A percentile compares a stretch with the other conserved stretches of the same genome.
Evolutionary conservation across 2,888 invertebrate species (phyloP).

Genomic region (Salticus scenicus): DNA sequence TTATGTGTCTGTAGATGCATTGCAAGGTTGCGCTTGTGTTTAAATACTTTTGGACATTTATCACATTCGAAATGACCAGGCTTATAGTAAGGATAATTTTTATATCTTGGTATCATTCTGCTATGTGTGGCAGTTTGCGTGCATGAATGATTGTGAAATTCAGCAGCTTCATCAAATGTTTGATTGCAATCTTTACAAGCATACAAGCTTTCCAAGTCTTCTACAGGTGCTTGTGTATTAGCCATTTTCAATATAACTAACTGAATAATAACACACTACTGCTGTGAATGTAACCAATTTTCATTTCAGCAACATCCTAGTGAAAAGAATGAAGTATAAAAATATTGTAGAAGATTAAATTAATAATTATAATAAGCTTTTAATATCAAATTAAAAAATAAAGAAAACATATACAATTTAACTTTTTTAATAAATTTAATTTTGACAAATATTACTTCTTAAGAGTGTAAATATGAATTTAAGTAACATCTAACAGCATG

Average conservation of each 20-base stretch:
- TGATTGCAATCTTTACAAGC: background rate
- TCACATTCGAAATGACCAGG: background rate
- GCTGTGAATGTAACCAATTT: background rate
- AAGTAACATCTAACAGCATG: too few species aligned
- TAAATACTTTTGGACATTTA: background rate
- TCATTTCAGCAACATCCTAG: background rate
- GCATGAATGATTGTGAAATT: background rate
- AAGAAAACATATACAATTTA: too few species aligned
- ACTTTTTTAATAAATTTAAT: too few species aligned
- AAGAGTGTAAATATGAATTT: too few species aligned
- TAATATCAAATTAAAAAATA: too few species aligned
- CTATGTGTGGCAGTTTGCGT: too few species aligned
- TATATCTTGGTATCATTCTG: too few species aligned
- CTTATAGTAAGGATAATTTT: too few species aligned
- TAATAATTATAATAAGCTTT: too few species aligned
- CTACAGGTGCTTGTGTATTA: background rate
- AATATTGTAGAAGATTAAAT: too few species aligned
- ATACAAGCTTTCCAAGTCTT: background rate
- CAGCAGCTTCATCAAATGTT: background rate
- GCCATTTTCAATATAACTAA: background rate
- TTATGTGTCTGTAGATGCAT: background rate
- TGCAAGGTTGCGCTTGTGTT: background rate
- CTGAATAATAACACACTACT: background rate
- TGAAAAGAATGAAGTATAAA: background rate
- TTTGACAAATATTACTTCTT: too few species aligned